Percentiles rank a stretch among this genome's conserved stretches.
Evolutionary conservation across 2,888 invertebrate genomes (phyloP).

Genomic region (Eugnorisma glareosa): DNA sequence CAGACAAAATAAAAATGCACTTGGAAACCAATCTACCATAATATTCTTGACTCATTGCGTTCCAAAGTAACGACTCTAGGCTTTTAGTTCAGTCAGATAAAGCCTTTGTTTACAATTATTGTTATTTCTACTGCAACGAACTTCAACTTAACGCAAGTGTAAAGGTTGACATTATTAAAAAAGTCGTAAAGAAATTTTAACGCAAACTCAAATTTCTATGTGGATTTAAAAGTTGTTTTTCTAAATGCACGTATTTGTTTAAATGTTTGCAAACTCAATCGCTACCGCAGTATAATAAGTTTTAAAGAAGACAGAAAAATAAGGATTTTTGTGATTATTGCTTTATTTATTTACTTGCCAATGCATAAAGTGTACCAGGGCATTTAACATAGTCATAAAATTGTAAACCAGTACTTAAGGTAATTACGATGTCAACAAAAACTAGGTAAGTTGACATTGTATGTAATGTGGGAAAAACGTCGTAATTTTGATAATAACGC

Average conservation of each 20-base stretch:
- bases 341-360: slow-evolving; percentile 5
- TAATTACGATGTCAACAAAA: slow-evolving; percentile 31
- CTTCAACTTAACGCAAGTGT: neutral
- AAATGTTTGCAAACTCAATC: neutral
- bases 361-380: neutral
- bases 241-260: neutral
- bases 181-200: neutral
- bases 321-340: neutral
- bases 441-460: slow-evolving; percentile 25
- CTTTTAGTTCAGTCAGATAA: neutral
- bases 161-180: neutral
- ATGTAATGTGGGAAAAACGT: slow-evolving; percentile 28
- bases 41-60: neutral
- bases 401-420: slow-evolving; percentile 1
- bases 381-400: slow-evolving; percentile 1
- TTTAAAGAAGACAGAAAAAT: neutral
- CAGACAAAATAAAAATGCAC: no score
- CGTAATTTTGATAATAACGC: slow-evolving; percentile 31
- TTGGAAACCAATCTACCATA: no score
- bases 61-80: neutral
- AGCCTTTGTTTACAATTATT: neutral
- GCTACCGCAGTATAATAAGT: neutral
- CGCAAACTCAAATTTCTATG: neutral
- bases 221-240: neutral
- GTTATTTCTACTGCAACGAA: neutral